Conservation (phyloP, 2,888 invertebrate genomes). For the Nephrotoma guestfalica region DNA sequence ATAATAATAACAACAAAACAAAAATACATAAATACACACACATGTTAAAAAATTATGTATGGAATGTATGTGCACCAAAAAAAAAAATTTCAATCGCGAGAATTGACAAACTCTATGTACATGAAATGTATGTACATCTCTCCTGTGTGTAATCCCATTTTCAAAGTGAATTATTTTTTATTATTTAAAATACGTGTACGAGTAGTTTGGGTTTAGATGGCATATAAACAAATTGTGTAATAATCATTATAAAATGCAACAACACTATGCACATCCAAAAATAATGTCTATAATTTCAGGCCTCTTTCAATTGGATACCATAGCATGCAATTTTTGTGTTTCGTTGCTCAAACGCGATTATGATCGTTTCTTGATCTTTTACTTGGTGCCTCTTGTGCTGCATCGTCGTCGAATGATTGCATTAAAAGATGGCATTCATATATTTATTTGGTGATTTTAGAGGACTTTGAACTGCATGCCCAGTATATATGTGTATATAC, state of each 20-base stretch:
- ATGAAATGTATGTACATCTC: not conserved
- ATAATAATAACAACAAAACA: not conserved
- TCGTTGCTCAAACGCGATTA: not conserved
- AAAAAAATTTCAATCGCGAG: not conserved
- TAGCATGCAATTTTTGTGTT: not conserved
- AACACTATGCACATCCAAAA: not conserved
- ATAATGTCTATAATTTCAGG: not conserved
- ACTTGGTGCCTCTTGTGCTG: not conserved
- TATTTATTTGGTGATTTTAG: not conserved
- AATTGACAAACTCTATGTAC: not conserved
- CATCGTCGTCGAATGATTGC: not conserved
- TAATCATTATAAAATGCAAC: not conserved
- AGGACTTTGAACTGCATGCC: not conserved
- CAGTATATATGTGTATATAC: not conserved
- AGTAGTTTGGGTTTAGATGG: not conserved
- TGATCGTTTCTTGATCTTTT: not conserved
- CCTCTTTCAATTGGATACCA: not conserved
- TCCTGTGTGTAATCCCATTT: not conserved
- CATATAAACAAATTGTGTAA: not conserved
- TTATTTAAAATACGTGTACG: not conserved
- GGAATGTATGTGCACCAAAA: not conserved
- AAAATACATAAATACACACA: not conserved
- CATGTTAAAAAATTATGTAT: not conserved
- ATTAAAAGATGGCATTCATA: not conserved
- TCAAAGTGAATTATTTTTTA: not conserved